Base-by-base conservation (phyloP, 2,888 invertebrate genomes). In the Andricus quercusramuli region DNA sequence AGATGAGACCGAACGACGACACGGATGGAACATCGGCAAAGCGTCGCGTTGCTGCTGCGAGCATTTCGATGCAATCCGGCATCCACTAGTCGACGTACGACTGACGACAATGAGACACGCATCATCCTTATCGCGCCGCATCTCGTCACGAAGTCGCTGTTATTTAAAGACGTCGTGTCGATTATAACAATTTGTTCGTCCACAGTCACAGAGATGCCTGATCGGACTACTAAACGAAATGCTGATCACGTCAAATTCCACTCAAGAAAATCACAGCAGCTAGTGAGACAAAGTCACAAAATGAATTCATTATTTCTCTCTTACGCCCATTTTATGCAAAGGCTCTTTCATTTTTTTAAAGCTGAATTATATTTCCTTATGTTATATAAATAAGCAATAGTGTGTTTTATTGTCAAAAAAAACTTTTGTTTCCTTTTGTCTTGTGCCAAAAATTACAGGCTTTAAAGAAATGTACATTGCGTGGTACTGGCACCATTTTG, bases 101-200 rank as follows among this genome's bases (percentile, higher is more conserved):
- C 44, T 68, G 67, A 68, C 67, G 67, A 88, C 90, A 90, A 90
- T 90, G 90, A 90, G 89, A 91, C 91, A 90, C 90, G 90, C 86
- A 90, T 90, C 90, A 88, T 86, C 87, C 88, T 90, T 91, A 90
- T 90, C 91, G 88, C 83, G 90, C 90, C 80, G 90, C 93, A 85
- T 93, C 94, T 85, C 94, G 94, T 87, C 93, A 93, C 94, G 94
- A 93, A 84, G 93, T 93, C 87, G 84, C 82, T 84, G 88, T 87
- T 87, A 83, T 86, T 86, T 44, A 68, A 88, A 84, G 82, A 82
- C 83, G 83, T 85, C 84, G 85, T 84, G 89, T 84, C 87, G 89
- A 89, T 88, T 89, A 87, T 89, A 89, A 88, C 86, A 87, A 89
- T 89, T 88, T 88, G 86, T 86, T 87, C 80, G 83, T 68, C 67